A percentile compares a stretch with the other conserved stretches of the same genome.
These are phyloP conservation scores for Stichopus chloronotus DNA, from an alignment of 35 echinoderm and acorn worm species.

Conservation along the genomic window DNA sequence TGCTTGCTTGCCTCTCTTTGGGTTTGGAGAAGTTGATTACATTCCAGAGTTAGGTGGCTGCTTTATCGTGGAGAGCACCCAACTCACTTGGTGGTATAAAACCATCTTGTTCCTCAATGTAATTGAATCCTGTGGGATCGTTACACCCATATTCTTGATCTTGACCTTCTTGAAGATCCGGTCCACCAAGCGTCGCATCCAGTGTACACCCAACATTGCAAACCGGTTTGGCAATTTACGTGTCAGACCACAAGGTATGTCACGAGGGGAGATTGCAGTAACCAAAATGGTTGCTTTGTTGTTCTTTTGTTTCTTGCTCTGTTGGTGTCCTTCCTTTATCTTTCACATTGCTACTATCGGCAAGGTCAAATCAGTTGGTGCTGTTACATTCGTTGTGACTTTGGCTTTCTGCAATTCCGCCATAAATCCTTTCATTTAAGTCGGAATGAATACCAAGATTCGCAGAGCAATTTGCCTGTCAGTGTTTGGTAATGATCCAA, in stretches of 20 bases:
- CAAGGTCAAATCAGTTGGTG: no score
- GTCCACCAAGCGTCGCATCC: neutral
- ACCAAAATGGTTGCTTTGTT: constrained; percentile 15
- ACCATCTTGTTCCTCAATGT: constrained; percentile 1
- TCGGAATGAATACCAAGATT: no score
- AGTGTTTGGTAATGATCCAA: no score
- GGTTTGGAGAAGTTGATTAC: constrained; percentile 37
- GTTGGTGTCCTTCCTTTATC: neutral
- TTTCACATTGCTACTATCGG: no score
- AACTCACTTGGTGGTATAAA: constrained; percentile 30
- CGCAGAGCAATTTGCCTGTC: no score
- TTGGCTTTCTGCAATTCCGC: no score
- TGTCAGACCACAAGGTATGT: constrained; percentile 4
- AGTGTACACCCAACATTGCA: neutral
- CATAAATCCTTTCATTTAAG: no score
- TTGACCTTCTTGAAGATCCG: constrained; percentile 24
- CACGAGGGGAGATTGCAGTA: constrained; percentile 5
- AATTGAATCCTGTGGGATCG: constrained; percentile 29
- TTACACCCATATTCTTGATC: constrained; percentile 37
- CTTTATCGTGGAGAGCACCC: neutral
- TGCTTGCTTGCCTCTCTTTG: constrained; percentile 5
- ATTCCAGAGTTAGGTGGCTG: constrained; percentile 46
- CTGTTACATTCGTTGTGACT: no score
- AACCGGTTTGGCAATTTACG: neutral
- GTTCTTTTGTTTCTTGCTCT: constrained; percentile 26